phyloP scores from a whole-genome alignment of 2,888 invertebrate genomes.

The Patella pellucida region DNA sequence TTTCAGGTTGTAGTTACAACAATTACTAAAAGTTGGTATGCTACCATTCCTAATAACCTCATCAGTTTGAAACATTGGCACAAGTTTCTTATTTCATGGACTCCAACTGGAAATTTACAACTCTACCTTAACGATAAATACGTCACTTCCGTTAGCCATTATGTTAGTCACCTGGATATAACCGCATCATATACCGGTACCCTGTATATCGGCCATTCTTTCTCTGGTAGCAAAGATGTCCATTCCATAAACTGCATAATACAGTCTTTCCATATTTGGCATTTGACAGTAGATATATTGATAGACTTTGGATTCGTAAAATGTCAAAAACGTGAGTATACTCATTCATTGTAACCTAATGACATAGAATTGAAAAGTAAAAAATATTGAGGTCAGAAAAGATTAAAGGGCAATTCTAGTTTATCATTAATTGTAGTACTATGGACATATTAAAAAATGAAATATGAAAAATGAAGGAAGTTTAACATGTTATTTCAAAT shows the following conservation, averaged over 20 bases:
- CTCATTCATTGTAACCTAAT: too few relatives aligned
- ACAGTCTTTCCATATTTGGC: constrained; percentile 47
- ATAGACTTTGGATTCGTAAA: constrained; percentile 35
- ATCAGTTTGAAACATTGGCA: constrained; percentile 36
- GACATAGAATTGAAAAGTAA: too few relatives aligned
- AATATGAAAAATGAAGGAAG: too few relatives aligned
- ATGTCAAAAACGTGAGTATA: constrained; percentile 14
- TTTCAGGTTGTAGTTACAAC: constrained; percentile 51
- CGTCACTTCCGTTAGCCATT: not conserved
- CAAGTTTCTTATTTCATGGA: constrained; percentile 49
- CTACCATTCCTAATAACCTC: constrained; percentile 37
- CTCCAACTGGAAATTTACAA: constrained; percentile 37
- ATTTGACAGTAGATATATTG: constrained; percentile 44
- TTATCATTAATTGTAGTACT: too few relatives aligned
- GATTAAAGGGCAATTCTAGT: too few relatives aligned
- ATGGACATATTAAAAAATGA: too few relatives aligned
- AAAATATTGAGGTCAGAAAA: too few relatives aligned
- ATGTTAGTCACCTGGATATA: not conserved
- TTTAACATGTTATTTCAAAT: too few relatives aligned
- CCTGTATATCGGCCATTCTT: constrained; percentile 19
- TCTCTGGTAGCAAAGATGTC: not conserved
- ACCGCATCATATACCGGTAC: not conserved
- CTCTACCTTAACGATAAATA: constrained; percentile 32
- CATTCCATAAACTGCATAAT: constrained; percentile 35
- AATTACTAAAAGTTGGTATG: constrained; percentile 47